These are phyloP conservation scores for Colius striatus DNA, from an alignment of 2,113 vertebrate species.

Conservation along the genomic window DNA sequence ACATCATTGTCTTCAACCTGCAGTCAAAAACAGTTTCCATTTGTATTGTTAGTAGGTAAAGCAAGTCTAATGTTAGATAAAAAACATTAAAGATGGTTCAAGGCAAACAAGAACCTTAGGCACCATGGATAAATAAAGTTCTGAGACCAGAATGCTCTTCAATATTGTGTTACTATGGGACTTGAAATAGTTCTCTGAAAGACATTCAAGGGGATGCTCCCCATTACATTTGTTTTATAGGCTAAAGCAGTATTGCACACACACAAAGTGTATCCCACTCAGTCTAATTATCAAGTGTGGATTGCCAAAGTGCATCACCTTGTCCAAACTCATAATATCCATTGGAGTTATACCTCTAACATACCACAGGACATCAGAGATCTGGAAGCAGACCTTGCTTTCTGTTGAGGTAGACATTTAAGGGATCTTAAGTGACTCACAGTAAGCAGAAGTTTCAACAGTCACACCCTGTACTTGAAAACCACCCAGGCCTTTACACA, in stretches of 20 bases:
- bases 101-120: not conserved
- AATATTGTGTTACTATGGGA: not conserved
- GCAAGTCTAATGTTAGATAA: not conserved
- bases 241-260: not conserved
- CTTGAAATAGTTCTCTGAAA: not conserved
- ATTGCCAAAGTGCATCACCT: not conserved
- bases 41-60: not conserved
- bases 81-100: not conserved
- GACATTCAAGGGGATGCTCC: not conserved
- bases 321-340: not conserved
- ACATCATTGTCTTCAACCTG: slow-evolving; percentile 92
- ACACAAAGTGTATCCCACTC: not conserved
- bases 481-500: not conserved
- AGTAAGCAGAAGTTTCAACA: not conserved
- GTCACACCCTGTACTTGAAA: not conserved
- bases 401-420: not conserved
- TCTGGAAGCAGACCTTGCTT: not conserved
- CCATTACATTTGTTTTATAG: not conserved
- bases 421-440: not conserved
- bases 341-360: not conserved
- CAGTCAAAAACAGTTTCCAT: slow-evolving; percentile 24
- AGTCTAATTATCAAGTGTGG: not conserved
- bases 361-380: rapidly evolving
- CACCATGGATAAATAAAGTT: not conserved
- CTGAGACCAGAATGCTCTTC: not conserved